Percentiles rank a stretch among this genome's conserved stretches.
Evolutionary conservation across 2,888 invertebrate species (phyloP).

Genomic region (Thereva unica): DNA sequence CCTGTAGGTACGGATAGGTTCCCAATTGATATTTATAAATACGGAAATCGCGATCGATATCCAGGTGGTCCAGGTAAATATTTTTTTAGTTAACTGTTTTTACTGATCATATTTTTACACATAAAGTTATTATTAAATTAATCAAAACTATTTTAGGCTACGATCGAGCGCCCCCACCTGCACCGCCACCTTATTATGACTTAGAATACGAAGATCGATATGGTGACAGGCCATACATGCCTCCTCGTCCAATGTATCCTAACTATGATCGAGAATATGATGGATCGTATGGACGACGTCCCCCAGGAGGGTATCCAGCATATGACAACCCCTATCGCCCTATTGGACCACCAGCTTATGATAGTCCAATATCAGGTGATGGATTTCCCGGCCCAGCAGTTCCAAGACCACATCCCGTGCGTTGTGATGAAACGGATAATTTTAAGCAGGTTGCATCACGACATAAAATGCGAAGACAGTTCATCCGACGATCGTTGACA

Average conservation of each 20-base stretch:
- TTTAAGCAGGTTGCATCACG: slow-evolving; percentile 81
- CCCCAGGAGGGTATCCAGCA: slow-evolving; percentile 51
- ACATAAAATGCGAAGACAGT: slow-evolving; percentile 78
- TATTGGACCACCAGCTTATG: slow-evolving; percentile 48
- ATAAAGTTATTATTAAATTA: neutral
- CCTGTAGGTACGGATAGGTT: slow-evolving; percentile 61
- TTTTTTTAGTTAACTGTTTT: neutral
- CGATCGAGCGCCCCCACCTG: slow-evolving; percentile 48
- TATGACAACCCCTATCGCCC: slow-evolving; percentile 55
- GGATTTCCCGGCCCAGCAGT: slow-evolving; percentile 55
- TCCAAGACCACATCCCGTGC: slow-evolving; percentile 58
- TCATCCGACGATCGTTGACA: slow-evolving; percentile 72
- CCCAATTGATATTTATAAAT: slow-evolving; percentile 58
- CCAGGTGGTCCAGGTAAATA: slow-evolving; percentile 56
- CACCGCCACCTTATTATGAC: slow-evolving; percentile 53
- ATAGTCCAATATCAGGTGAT: slow-evolving; percentile 52
- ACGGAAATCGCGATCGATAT: slow-evolving; percentile 62
- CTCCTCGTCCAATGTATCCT: slow-evolving; percentile 41
- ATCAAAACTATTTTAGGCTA: slow-evolving; percentile 47
- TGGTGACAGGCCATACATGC: slow-evolving; percentile 45
- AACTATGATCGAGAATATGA: slow-evolving; percentile 55
- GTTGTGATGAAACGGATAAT: slow-evolving; percentile 80
- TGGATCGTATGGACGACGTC: slow-evolving; percentile 48
- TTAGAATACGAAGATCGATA: slow-evolving; percentile 56
- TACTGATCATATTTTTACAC: neutral